These are phyloP conservation scores for Idaea dimidiata DNA, from an alignment of 2,888 invertebrate genomes.

Conservation along the genomic window DNA sequence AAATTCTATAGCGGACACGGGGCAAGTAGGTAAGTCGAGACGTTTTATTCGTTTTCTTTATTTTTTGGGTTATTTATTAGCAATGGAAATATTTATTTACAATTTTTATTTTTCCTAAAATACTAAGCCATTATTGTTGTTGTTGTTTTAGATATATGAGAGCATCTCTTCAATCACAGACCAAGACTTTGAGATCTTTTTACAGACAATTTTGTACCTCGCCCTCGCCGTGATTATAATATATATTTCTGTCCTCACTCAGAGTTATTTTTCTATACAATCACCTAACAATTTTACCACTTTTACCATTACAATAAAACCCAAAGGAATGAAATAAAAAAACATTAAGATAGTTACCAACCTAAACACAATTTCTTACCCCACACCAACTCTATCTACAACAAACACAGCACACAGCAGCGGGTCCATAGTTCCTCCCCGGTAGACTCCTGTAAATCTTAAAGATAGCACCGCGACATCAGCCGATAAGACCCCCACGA, in stretches of 20 bases:
- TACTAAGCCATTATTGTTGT: neutral
- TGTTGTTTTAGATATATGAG: too few species aligned
- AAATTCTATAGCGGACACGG: constrained; percentile 33
- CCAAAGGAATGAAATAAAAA: too few species aligned
- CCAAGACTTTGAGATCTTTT: too few species aligned
- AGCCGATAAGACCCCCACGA: constrained; percentile 63
- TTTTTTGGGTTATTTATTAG: neutral
- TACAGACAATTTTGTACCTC: too few species aligned
- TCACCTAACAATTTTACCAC: too few species aligned
- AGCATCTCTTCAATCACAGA: too few species aligned
- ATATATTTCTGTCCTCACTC: too few species aligned
- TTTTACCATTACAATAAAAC: too few species aligned
- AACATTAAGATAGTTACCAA: neutral
- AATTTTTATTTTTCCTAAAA: neutral
- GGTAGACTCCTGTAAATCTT: constrained; percentile 67
- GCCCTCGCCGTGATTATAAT: too few species aligned
- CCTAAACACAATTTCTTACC: neutral
- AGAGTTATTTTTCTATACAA: too few species aligned
- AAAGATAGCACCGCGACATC: constrained; percentile 55
- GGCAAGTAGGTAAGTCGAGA: constrained; percentile 17
- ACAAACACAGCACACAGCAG: neutral
- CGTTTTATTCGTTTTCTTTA: constrained; percentile 40
- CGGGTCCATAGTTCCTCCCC: constrained; percentile 8
- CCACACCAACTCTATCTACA: neutral
- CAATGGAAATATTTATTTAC: neutral